A percentile compares a stretch with the other conserved stretches of the same genome.
Conservation (phyloP, 1,140 invertebrate species). For the Onthophagus taurus region DNA sequence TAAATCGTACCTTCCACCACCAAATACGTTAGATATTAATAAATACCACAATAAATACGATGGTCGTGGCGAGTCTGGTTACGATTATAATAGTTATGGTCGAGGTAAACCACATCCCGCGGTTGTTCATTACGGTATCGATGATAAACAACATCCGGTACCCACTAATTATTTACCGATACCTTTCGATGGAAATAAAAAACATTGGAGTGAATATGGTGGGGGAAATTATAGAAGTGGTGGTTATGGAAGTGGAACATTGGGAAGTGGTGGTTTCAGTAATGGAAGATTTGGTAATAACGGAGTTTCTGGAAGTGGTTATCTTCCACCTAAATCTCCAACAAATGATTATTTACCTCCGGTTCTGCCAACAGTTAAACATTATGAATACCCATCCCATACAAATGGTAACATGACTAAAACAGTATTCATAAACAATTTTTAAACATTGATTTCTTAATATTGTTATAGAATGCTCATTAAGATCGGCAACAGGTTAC, state of each 20-base stretch:
- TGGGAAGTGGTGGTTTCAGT: too few species aligned
- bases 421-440: background rate
- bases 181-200: conserved; percentile 14
- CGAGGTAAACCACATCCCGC: background rate
- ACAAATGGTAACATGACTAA: too few species aligned
- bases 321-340: too few species aligned
- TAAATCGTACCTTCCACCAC: background rate
- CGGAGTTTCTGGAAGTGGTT: too few species aligned
- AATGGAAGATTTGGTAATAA: too few species aligned
- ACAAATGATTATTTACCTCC: too few species aligned
- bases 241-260: too few species aligned
- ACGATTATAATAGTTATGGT: conserved; percentile 17
- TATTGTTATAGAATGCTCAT: conserved; percentile 55
- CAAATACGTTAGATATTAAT: too few species aligned
- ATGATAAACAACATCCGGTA: background rate
- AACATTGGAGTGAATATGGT: conserved; percentile 34
- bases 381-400: too few species aligned
- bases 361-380: too few species aligned
- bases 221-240: conserved; percentile 33
- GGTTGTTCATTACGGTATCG: background rate
- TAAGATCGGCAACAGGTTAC: conserved; percentile 61
- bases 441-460: background rate
- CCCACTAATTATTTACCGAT: conserved; percentile 9
- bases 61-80: conserved; percentile 8
- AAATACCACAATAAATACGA: conserved; percentile 11